These are phyloP conservation scores for Gallinago stenura DNA, from an alignment of 2,797 vertebrate species.

Conservation along the genomic window DNA sequence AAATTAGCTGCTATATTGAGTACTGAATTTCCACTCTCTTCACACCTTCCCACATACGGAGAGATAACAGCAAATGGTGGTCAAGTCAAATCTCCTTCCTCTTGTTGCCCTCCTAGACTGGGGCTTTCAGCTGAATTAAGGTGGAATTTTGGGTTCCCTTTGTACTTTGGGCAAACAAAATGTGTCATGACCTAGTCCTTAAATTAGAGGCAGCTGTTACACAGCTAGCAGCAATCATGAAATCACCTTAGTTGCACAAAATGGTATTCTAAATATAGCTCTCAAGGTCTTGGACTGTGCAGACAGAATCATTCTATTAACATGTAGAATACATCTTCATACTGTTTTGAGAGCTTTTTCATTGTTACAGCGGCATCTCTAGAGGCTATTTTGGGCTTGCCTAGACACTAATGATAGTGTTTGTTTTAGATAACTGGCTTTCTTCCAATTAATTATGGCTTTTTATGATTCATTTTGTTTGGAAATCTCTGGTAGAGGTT, in stretches of 20 bases:
- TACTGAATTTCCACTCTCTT: neutral
- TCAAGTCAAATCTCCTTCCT: neutral
- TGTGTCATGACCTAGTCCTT: neutral
- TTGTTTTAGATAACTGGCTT: conserved; percentile 53
- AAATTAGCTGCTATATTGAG: neutral
- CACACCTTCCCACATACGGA: neutral
- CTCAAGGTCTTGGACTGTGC: neutral
- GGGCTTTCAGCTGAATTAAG: neutral
- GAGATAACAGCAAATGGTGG: neutral
- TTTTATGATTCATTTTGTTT: conserved; percentile 67
- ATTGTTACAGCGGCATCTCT: neutral
- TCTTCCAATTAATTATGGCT: conserved; percentile 61
- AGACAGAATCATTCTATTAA: conserved; percentile 23
- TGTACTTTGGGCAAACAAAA: neutral
- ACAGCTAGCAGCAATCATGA: neutral
- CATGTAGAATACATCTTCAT: neutral
- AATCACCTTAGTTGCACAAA: neutral
- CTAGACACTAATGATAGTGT: neutral
- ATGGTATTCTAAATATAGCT: neutral
- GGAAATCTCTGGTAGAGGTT: conserved; percentile 40
- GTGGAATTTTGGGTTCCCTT: neutral
- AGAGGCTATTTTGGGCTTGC: conserved; percentile 37
- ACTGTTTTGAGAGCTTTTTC: conserved; percentile 41
- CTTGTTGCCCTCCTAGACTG: neutral
- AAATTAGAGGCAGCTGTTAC: neutral